Conservation (phyloP, 2,888 invertebrate species). For the Thelaira solivaga region DNA sequence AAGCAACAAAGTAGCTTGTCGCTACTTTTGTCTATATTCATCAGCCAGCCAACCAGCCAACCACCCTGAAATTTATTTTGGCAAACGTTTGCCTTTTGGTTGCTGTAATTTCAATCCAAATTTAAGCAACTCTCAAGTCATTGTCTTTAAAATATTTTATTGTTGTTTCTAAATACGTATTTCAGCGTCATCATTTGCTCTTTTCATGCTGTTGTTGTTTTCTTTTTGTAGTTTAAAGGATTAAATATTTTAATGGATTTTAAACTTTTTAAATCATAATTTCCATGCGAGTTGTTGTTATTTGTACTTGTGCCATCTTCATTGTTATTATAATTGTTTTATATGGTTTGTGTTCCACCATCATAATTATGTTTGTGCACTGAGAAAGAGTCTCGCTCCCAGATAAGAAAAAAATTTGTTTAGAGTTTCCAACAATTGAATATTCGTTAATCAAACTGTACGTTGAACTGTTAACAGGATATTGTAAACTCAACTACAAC, state of each 20-base stretch:
- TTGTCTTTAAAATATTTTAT: conserved; percentile 30
- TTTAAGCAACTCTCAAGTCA: conserved; percentile 45
- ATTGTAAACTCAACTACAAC: too few relatives aligned
- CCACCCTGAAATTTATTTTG: conserved; percentile 29
- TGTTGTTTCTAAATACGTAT: conserved; percentile 17
- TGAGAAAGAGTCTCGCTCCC: conserved; percentile 2
- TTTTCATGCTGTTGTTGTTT: not conserved
- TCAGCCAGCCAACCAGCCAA: not conserved
- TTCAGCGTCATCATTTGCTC: not conserved
- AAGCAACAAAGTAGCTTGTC: too few relatives aligned
- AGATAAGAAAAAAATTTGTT: not conserved
- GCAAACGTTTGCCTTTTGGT: not conserved
- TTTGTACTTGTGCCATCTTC: not conserved
- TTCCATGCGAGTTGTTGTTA: conserved; percentile 23
- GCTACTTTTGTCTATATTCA: conserved; percentile 29
- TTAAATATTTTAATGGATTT: conserved; percentile 76
- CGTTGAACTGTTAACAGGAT: too few relatives aligned
- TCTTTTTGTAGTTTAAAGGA: conserved; percentile 69
- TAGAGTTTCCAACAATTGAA: not conserved
- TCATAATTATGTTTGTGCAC: conserved; percentile 19
- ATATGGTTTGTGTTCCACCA: conserved; percentile 29
- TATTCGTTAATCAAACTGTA: not conserved
- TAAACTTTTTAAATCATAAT: conserved; percentile 44
- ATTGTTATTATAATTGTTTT: conserved; percentile 56
- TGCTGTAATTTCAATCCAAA: conserved; percentile 38